Evolutionary conservation across 1,140 invertebrate genomes (phyloP).

Genomic region (Drosophila arawakana): DNA sequence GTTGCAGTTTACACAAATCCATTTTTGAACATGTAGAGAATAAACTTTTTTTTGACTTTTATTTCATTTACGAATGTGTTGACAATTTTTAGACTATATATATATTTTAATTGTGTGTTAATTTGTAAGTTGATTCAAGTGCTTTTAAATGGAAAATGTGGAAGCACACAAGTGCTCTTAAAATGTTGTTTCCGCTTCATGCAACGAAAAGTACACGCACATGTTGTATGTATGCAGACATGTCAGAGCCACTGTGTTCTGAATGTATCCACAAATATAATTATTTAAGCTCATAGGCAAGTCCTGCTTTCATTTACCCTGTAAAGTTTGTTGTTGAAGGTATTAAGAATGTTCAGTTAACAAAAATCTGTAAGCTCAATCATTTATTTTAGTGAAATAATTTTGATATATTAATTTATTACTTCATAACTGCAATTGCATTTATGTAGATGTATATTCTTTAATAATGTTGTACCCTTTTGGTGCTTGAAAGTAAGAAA

Average conservation of each 20-base stretch:
- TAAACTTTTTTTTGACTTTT: background rate
- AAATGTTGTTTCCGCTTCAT: slow-evolving; percentile 56
- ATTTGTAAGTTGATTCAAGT: slow-evolving; percentile 1
- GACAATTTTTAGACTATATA: background rate
- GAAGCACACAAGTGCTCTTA: slow-evolving; percentile 57
- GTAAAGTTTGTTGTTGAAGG: background rate
- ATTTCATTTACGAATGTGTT: background rate
- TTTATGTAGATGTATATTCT: background rate
- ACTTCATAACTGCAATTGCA: no score
- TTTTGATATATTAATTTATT: no score
- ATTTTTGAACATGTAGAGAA: background rate
- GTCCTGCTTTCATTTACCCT: background rate
- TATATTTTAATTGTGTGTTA: background rate
- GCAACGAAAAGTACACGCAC: slow-evolving; percentile 24
- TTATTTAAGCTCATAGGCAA: background rate
- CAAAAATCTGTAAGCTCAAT: no score
- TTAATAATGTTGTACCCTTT: no score
- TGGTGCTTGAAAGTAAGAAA: slow-evolving; percentile 26
- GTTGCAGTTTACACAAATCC: slow-evolving; percentile 8
- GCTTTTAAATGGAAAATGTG: slow-evolving; percentile 24
- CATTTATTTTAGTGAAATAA: no score
- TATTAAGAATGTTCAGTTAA: background rate
- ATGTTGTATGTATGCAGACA: slow-evolving; percentile 12
- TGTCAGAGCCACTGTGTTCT: no score
- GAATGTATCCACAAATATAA: background rate